These are phyloP conservation scores for Luperina nickerlii DNA, from an alignment of 2,888 invertebrate species.

Conservation along the genomic window DNA sequence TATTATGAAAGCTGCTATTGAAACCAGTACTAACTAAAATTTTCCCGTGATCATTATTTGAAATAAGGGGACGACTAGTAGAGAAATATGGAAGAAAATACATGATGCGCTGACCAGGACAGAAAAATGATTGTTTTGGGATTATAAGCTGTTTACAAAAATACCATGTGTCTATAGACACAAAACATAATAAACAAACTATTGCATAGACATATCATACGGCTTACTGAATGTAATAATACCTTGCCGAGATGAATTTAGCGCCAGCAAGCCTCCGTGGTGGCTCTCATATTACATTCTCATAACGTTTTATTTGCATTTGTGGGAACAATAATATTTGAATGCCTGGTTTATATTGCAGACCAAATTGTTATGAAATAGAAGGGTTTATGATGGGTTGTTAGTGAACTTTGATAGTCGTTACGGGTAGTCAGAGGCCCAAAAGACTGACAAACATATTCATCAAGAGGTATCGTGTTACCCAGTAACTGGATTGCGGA, in stretches of 20 bases:
- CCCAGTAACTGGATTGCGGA: neutral
- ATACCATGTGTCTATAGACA: neutral
- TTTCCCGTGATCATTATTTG: neutral
- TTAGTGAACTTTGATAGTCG: neutral
- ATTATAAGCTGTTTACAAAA: neutral
- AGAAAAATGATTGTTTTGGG: neutral
- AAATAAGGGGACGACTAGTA: neutral
- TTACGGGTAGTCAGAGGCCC: no score
- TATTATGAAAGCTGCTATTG: neutral
- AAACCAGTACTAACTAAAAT: neutral
- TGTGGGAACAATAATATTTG: slow-evolving; percentile 41
- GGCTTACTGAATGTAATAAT: slow-evolving; percentile 54
- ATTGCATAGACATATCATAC: slow-evolving; percentile 28
- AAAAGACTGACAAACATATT: neutral
- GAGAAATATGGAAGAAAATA: no score
- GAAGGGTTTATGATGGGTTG: neutral
- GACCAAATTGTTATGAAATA: slow-evolving; percentile 22
- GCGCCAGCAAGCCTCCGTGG: slow-evolving; percentile 31
- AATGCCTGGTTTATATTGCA: slow-evolving; percentile 34
- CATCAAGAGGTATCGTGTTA: no score
- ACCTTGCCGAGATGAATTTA: slow-evolving; percentile 56
- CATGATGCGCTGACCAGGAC: no score
- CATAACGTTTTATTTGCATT: slow-evolving; percentile 62
- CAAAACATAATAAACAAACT: neutral
- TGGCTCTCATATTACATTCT: slow-evolving; percentile 62